Evolutionary conservation across 1,140 invertebrate genomes (phyloP), one percentile per base, ranked within the genome.

Genomic region (Ridgeia piscesae): DNA sequence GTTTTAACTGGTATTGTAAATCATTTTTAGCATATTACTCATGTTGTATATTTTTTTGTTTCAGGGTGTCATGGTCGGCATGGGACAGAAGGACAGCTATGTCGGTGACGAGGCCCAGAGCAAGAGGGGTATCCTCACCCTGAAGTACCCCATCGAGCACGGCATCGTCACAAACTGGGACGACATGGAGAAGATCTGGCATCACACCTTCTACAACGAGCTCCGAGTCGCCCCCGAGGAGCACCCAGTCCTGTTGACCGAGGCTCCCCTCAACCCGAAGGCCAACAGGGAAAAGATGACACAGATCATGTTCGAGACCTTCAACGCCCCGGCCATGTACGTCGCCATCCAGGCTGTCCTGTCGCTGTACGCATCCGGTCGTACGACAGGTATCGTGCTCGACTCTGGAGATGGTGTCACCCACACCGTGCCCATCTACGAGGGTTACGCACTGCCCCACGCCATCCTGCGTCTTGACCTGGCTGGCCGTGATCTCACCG

Each of bases 91-190:
- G 96, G 98, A 99, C 97, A 98, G 98, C 91, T 99, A 99, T 96
- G 98, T 99, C 92, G 99, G 99, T 94, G 98, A 99, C 96, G 99
- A 99, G 96, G 99, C 99, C 95, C 98, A 99, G 96, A 98, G 97
- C 96, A 99, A 99, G 96, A 97, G 98, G 97, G 98, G 97, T 96
- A 96, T 96, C 93, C 95, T 96, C 89, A 95, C 95, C 42, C 91
- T 93, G 33, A 93, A 93, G 88, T 94, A 93, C 93, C 93, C 93
- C 34, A 93, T 93, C 90, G 98, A 98, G 95, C 98, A 98, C 96
- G 98, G 98, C 94, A 98, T 98, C 95, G 98, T 99, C 93, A 98
- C 98, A 94, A 98, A 99, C 96, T 99, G 98, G 98, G 98, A 99
- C 94, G 98, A 99, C 94, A 99, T 95, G 94, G 95, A 96, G 93